Conservation (phyloP, 2,888 invertebrate species). For the Mimas tiliae region DNA sequence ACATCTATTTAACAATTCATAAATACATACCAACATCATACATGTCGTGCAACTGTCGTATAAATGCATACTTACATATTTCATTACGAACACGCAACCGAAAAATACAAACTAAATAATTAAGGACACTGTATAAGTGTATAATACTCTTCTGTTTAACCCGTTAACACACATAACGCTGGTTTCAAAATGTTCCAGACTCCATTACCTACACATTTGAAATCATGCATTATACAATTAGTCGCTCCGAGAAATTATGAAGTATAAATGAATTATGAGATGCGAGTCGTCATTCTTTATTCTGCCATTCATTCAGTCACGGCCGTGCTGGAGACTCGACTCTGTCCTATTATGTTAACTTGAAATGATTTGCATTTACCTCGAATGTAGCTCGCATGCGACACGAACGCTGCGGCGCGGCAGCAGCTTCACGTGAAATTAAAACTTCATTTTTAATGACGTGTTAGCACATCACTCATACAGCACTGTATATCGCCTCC, state of each 20-base stretch:
- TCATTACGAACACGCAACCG: conserved; percentile 2
- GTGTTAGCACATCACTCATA: conserved; percentile 60
- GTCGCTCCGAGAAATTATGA: conserved; percentile 39
- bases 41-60: neutral
- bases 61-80: neutral
- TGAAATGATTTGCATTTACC: conserved; percentile 59
- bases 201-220: too few species aligned
- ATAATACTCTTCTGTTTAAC: neutral
- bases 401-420: conserved; percentile 35
- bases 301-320: conserved; percentile 1
- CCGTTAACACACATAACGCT: neutral
- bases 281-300: conserved; percentile 25
- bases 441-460: conserved; percentile 79
- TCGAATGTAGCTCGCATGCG: conserved; percentile 48
- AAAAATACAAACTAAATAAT: conserved; percentile 15
- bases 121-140: neutral
- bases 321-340: neutral
- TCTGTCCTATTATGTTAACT: conserved; percentile 33
- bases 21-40: neutral
- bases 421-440: conserved; percentile 59
- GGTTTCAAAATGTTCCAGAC: too few species aligned
- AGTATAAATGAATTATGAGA: conserved; percentile 45
- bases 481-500: conserved; percentile 38
- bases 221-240: conserved; percentile 36
- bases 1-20: neutral